phyloP scores from a whole-genome alignment of 2,888 invertebrate genomes.

The Anthophora plumipes region DNA sequence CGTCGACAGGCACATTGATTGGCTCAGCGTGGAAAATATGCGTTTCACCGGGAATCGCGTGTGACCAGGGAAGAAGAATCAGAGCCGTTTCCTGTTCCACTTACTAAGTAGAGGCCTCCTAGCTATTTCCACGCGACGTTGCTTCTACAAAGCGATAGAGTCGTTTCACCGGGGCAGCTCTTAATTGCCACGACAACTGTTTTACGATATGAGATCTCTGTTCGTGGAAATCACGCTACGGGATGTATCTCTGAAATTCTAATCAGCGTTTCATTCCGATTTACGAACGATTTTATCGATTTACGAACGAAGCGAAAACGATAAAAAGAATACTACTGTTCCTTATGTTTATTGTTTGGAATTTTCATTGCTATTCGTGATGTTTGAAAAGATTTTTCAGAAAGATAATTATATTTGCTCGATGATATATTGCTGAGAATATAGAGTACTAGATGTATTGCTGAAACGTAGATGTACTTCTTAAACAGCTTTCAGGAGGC shows the following conservation, averaged over 20 bases:
- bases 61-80: constrained; percentile 37
- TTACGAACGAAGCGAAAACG: no score
- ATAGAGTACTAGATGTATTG: no score
- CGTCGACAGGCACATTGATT: not conserved
- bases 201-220: constrained; percentile 22
- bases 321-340: no score
- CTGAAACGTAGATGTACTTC: no score
- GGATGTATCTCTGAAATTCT: not conserved
- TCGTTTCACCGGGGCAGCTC: constrained; percentile 4
- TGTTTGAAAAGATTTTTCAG: no score
- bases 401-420: no score
- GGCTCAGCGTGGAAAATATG: not conserved
- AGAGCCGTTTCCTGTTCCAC: constrained; percentile 50
- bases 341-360: no score
- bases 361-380: no score
- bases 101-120: constrained; percentile 34
- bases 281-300: not conserved
- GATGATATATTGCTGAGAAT: no score
- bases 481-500: no score
- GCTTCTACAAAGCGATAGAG: not conserved
- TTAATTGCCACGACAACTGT: constrained; percentile 48
- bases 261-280: not conserved
- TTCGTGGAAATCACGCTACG: not conserved
- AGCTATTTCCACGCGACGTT: constrained; percentile 36
- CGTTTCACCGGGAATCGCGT: constrained; percentile 15